Conservation (phyloP, 1,140 invertebrate species). For the Conus betulinus region DNA sequence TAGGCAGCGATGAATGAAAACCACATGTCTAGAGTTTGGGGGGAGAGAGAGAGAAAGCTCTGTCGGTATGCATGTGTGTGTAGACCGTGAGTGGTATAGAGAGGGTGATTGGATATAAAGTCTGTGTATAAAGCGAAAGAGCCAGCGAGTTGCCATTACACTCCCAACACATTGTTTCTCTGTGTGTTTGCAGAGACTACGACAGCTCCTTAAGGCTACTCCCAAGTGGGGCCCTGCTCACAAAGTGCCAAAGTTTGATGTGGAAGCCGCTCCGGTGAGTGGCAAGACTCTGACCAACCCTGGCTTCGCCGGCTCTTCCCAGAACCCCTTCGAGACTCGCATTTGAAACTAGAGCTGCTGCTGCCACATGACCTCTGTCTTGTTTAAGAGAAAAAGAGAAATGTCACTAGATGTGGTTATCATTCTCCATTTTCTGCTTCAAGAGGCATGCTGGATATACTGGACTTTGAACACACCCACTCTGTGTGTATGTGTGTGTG, state of each 20-base stretch:
- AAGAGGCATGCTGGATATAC: too few relatives aligned
- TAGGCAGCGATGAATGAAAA: too few relatives aligned
- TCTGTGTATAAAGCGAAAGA: too few relatives aligned
- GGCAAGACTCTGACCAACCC: constrained; percentile 52
- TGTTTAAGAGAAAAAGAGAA: neutral
- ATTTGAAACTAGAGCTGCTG: constrained; percentile 43
- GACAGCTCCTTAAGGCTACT: constrained; percentile 56
- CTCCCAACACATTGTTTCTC: neutral
- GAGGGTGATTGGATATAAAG: too few relatives aligned
- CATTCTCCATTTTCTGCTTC: too few relatives aligned
- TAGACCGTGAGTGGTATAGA: too few relatives aligned
- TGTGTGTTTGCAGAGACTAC: constrained; percentile 61
- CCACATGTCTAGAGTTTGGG: too few relatives aligned
- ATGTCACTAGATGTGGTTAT: neutral
- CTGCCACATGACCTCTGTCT: neutral
- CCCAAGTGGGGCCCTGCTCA: constrained; percentile 69
- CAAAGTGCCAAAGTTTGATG: constrained; percentile 65
- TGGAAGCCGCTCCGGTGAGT: constrained; percentile 25
- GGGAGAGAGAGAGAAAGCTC: too few relatives aligned
- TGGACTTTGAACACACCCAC: too few relatives aligned
- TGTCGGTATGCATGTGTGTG: too few relatives aligned
- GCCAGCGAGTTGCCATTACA: too few relatives aligned
- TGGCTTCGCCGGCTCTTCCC: constrained; percentile 36
- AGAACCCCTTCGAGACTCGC: constrained; percentile 51
- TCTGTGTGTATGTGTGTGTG: too few relatives aligned